Percentiles rank a stretch among this genome's conserved stretches.
Conservation (phyloP, 2,113 vertebrate genomes). For the Phylloscopus trochilus region DNA sequence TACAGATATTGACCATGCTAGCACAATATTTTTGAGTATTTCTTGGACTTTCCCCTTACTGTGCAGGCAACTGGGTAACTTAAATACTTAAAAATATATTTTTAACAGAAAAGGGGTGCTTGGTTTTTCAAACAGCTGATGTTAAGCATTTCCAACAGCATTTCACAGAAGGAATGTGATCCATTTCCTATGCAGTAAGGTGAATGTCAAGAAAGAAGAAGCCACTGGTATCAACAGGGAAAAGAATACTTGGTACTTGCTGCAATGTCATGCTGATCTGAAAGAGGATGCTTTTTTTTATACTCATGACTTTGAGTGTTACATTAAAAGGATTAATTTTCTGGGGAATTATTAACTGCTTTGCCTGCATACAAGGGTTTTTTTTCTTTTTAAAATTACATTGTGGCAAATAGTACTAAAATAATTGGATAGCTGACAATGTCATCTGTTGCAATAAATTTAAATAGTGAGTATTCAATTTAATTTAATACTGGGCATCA, state of each 20-base stretch:
- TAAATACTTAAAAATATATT: not conserved
- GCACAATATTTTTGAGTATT: not conserved
- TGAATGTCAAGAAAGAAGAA: not conserved
- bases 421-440: conserved; percentile 48
- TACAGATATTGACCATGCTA: not conserved
- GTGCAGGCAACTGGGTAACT: not conserved
- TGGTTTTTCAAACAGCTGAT: not conserved
- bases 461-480: conserved; percentile 23
- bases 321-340: conserved; percentile 61
- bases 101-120: not conserved
- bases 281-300: not conserved
- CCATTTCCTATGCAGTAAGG: not conserved
- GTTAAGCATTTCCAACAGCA: not conserved
- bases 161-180: not conserved
- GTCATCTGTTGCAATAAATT: conserved; percentile 60
- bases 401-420: conserved; percentile 51
- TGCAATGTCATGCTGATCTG: not conserved
- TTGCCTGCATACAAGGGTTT: conserved; percentile 17
- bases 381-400: conserved; percentile 40
- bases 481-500: conserved; percentile 50
- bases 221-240: not conserved
- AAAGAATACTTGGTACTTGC: not conserved
- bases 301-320: not conserved
- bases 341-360: conserved; percentile 49
- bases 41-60: not conserved